Percentiles rank a stretch among this genome's conserved stretches.
Conservation (phyloP, 1,140 invertebrate genomes). For the Scylla paramamosain region DNA sequence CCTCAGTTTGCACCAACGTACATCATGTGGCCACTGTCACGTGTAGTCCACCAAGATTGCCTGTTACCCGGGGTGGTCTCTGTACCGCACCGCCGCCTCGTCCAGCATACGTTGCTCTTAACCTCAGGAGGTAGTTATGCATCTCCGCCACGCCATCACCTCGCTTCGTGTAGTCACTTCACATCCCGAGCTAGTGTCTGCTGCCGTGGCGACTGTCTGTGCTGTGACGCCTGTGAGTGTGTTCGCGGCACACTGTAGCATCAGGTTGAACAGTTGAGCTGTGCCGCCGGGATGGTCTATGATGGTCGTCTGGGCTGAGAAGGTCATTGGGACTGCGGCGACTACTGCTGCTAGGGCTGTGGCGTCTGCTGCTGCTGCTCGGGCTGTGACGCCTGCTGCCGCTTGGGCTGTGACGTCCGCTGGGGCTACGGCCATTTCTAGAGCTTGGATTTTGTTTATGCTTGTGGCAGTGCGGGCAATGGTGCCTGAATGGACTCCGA, state of each 20-base stretch:
- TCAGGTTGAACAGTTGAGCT: neutral
- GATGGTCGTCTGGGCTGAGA: neutral
- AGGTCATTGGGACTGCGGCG: neutral
- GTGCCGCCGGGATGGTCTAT: neutral
- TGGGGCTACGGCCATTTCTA: neutral
- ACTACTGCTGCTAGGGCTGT: neutral
- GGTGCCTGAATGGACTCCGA: neutral
- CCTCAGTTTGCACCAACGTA: no score
- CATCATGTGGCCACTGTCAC: no score
- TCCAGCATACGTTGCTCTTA: no score
- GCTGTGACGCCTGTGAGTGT: neutral
- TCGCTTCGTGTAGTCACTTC: no score
- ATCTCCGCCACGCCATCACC: neutral
- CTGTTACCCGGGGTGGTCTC: no score
- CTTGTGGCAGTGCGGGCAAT: neutral
- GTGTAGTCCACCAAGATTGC: no score
- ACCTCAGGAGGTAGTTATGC: no score
- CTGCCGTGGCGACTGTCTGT: neutral
- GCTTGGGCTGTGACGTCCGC: neutral
- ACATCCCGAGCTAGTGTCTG: neutral
- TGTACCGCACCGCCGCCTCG: no score
- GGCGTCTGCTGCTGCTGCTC: neutral
- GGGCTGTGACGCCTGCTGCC: slow-evolving; percentile 12
- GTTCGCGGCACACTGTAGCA: neutral
- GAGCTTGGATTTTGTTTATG: neutral